A percentile compares a stretch with the other conserved stretches of the same genome.
These are phyloP conservation scores for Shinisaurus crocodilurus DNA, from an alignment of 2,113 vertebrate genomes.

Conservation along the genomic window DNA sequence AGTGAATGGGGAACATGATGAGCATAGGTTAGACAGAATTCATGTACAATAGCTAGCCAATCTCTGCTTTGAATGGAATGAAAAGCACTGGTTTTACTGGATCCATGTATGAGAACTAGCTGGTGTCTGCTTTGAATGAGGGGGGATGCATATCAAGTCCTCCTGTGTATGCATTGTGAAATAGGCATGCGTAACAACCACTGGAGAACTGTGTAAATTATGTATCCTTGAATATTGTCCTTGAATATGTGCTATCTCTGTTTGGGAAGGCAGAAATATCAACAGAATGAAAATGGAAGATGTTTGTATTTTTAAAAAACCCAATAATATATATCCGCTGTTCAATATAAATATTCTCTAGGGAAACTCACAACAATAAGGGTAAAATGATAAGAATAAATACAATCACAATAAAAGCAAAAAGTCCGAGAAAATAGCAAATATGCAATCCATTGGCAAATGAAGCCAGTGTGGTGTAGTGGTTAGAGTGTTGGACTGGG, in stretches of 20 bases:
- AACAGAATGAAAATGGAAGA: background rate
- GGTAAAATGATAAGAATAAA: too few relatives aligned
- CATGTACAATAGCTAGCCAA: background rate
- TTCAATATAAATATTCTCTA: background rate
- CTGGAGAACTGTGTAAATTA: background rate
- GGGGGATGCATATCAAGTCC: too few relatives aligned
- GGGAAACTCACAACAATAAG: background rate
- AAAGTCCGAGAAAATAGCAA: too few relatives aligned
- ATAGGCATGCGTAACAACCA: background rate
- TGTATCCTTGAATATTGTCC: background rate
- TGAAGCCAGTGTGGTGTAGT: too few relatives aligned
- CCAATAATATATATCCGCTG: background rate
- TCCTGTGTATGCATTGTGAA: background rate
- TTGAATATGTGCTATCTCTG: background rate
- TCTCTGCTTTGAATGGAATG: too few relatives aligned
- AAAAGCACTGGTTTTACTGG: background rate
- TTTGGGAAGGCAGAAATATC: background rate
- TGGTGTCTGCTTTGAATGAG: background rate
- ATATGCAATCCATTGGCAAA: too few relatives aligned
- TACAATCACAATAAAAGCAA: too few relatives aligned
- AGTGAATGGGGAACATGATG: background rate
- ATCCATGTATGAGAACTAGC: background rate
- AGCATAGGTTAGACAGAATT: background rate
- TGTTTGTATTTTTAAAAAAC: background rate
- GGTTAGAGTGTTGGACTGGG: too few relatives aligned